These are phyloP conservation scores for Agrochola litura DNA, from an alignment of 2,888 invertebrate genomes.

Conservation along the genomic window DNA sequence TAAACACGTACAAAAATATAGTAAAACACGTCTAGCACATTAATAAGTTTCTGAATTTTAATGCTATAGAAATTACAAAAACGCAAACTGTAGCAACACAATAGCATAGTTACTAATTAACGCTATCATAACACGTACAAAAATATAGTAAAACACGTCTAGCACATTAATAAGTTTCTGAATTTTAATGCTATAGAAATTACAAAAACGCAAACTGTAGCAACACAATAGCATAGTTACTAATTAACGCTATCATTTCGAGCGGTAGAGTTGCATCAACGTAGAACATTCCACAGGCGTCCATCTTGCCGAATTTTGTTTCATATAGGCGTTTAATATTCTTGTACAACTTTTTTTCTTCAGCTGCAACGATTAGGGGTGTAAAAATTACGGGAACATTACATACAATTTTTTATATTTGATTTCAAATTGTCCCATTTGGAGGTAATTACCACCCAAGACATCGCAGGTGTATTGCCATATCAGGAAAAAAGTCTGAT, in stretches of 20 bases:
- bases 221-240: conserved; percentile 7
- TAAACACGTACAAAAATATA: too few relatives aligned
- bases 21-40: too few relatives aligned
- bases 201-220: conserved; percentile 17
- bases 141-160: too few relatives aligned
- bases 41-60: too few relatives aligned
- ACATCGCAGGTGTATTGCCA: too few relatives aligned
- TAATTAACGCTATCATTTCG: not conserved
- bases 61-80: not conserved
- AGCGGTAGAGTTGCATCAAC: conserved; percentile 17
- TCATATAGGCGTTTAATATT: conserved; percentile 10
- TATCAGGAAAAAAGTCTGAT: too few relatives aligned
- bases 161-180: too few relatives aligned
- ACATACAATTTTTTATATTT: too few relatives aligned
- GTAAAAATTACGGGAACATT: too few relatives aligned
- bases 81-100: conserved; percentile 14
- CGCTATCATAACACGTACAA: too few relatives aligned
- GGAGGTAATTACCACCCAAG: too few relatives aligned
- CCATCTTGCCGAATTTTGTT: conserved; percentile 3
- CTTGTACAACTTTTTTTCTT: conserved; percentile 23
- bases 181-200: not conserved
- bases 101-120: conserved; percentile 5
- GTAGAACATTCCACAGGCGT: conserved; percentile 20
- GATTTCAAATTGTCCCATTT: too few relatives aligned
- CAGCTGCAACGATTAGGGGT: not conserved